phyloP scores from a whole-genome alignment of 2,113 vertebrate genomes.

The Picathartes gymnocephalus region DNA sequence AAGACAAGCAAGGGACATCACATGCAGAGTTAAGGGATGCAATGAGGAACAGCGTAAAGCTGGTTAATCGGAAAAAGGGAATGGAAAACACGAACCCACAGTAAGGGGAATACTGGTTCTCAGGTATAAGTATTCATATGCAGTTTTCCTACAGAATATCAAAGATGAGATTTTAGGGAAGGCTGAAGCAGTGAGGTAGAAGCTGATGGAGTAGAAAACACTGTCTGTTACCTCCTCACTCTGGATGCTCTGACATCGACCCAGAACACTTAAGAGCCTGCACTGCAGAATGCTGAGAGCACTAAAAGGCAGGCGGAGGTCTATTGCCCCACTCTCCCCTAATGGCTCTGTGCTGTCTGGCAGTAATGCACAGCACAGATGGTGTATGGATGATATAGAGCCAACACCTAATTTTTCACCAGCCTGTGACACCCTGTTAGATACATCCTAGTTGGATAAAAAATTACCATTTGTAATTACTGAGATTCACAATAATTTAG shows the following conservation, averaged over 20 bases:
- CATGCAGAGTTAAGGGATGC: background rate
- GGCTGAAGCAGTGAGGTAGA: background rate
- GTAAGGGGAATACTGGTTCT: background rate
- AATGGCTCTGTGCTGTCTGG: background rate
- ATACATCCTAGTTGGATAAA: background rate
- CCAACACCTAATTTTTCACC: background rate
- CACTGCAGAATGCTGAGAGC: background rate
- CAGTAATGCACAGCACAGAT: background rate
- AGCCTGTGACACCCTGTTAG: background rate
- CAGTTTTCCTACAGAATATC: background rate
- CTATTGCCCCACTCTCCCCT: background rate
- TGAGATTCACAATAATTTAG: background rate
- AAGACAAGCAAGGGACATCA: background rate
- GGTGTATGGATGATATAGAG: background rate
- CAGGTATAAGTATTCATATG: background rate
- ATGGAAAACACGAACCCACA: fast-evolving
- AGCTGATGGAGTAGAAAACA: background rate
- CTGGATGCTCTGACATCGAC: fast-evolving
- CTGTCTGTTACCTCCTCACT: background rate
- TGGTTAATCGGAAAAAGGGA: background rate
- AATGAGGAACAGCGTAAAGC: background rate
- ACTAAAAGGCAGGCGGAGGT: background rate
- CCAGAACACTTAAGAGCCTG: background rate
- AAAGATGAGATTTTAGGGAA: background rate
- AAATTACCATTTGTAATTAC: background rate